phyloP scores from a whole-genome alignment of 2,797 vertebrate species.

The Scyliorhinus canicula region DNA sequence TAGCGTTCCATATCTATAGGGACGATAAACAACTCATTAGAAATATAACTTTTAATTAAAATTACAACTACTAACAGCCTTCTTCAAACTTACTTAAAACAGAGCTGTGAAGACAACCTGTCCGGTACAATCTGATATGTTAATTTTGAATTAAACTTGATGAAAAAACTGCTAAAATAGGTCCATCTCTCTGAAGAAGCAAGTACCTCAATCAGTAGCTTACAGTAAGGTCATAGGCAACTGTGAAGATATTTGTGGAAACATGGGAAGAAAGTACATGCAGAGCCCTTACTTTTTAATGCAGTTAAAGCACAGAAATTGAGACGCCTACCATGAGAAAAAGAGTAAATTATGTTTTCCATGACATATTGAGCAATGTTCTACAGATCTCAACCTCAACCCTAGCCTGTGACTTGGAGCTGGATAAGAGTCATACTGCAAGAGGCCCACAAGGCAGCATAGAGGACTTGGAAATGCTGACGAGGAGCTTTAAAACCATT shows the following conservation, averaged over 20 bases:
- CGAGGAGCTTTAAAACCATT: neutral
- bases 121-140: too few species aligned
- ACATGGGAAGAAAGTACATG: neutral
- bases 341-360: neutral
- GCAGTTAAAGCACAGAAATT: neutral
- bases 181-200: neutral
- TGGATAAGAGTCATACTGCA: neutral
- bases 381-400: neutral
- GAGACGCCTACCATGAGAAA: neutral
- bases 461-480: neutral
- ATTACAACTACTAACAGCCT: neutral
- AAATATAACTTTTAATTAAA: neutral
- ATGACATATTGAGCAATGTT: neutral
- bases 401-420: neutral
- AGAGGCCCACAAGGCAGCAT: neutral
- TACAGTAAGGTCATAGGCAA: neutral
- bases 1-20: slow-evolving; percentile 82
- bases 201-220: neutral
- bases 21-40: neutral
- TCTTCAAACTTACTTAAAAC: neutral
- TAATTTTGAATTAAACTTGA: neutral
- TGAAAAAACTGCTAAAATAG: neutral
- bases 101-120: neutral
- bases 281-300: neutral
- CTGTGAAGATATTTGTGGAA: neutral